Evolutionary conservation across 2,797 vertebrate genomes (phyloP).

Genomic region (Centroberyx gerrardi): DNA sequence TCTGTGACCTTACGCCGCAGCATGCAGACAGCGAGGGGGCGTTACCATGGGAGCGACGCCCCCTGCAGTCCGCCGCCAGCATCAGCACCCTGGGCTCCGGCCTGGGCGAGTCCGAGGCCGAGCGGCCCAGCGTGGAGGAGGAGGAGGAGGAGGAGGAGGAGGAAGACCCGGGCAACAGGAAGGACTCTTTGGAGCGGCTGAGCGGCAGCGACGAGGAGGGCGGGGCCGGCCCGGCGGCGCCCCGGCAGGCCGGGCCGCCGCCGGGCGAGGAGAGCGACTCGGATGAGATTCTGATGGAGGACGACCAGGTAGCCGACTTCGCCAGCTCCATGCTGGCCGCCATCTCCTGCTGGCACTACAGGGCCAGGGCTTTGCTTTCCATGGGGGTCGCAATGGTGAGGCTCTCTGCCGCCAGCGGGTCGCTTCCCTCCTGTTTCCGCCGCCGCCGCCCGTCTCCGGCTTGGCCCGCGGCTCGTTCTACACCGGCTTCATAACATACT

Average conservation of each 20-base stretch:
- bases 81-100: slow-evolving; percentile 52
- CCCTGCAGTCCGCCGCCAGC: slow-evolving; percentile 61
- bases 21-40: slow-evolving; percentile 78
- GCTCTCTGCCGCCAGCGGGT: slow-evolving; percentile 60
- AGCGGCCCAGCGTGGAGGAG: slow-evolving; percentile 53
- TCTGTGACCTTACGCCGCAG: slow-evolving; percentile 74
- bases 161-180: slow-evolving; percentile 52
- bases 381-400: slow-evolving; percentile 86
- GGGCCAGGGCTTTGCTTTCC: slow-evolving; percentile 88
- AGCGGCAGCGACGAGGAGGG: slow-evolving; percentile 66
- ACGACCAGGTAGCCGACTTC: slow-evolving; percentile 89
- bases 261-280: slow-evolving; percentile 72
- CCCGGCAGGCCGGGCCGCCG: slow-evolving; percentile 46
- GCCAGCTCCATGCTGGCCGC: slow-evolving; percentile 88
- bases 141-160: slow-evolving; percentile 47
- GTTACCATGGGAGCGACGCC: slow-evolving; percentile 66
- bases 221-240: slow-evolving; percentile 16
- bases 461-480: slow-evolving; percentile 17
- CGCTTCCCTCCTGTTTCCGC: slow-evolving; percentile 4
- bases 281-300: slow-evolving; percentile 84
- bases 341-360: slow-evolving; percentile 91
- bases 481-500: slow-evolving; percentile 27
- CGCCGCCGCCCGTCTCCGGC: not conserved
- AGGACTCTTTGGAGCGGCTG: slow-evolving; percentile 68
- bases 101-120: slow-evolving; percentile 53